Base-by-base conservation (phyloP, 2,797 vertebrate genomes). In the Anguilla marmorata region DNA sequence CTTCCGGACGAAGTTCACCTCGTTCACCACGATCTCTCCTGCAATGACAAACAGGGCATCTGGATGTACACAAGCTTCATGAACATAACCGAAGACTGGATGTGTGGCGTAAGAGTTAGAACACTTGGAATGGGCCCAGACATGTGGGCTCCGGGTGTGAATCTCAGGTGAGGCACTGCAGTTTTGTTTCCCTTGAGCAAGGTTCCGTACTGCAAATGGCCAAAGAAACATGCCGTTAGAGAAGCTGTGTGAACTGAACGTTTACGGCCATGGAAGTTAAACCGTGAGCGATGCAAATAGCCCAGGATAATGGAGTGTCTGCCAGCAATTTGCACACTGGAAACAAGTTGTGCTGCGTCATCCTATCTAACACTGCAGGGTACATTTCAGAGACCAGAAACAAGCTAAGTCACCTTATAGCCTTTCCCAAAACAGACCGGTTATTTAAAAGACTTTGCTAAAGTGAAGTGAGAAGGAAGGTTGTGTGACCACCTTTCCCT, bases 11-110 rank as follows among this genome's bases (percentile, higher is more conserved):
- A 99, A 99, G 93, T 97, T 99, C 11, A 96, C 98, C 95, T 99
- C 98, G n/a, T 99, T 99, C 83, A 99, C 99, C 27, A 99, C 96
- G 33, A 99, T 99, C 94, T 99, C 99, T 90, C 99, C 98, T 99
- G 92, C 69, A 90, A n/a, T 12, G 7, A 48, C 16, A 79, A 41
- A 79, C 14, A 16, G 76, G 41, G 76, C 14, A 8, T 21, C 37
- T 24, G 30, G 6, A 24, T 8, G 19, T 80, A 2, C 0, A 6
- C 7, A 6, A 90, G 93, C 91, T 91, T 87, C 74, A 89, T 85
- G 24, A 69, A 33, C 84, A 41, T 9, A 14, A 76, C 50, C 88
- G 80, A 86, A 76, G 45, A 60, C 21, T 63, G 66, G 24, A 56
- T 3, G 3, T 33, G 11, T 11, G 69, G 27, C 8, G 33, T 41